Evolutionary conservation across 2,113 vertebrate species (phyloP), one percentile per base, ranked within the genome.

Genomic region (Probosciger aterrimus): DNA sequence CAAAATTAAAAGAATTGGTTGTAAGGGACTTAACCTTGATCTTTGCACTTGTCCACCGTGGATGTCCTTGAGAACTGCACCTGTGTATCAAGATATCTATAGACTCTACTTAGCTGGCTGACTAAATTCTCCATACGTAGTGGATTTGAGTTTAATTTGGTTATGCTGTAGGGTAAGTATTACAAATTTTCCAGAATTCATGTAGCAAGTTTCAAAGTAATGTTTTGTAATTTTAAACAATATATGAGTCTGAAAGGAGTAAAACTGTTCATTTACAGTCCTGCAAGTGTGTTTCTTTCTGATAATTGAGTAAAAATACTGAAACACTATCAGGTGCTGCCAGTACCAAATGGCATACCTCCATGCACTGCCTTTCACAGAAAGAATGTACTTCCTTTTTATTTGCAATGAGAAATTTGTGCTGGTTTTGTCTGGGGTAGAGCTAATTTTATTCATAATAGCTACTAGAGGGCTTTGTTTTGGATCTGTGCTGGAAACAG

Each of bases 171-270:
- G 49, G 53, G 37, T n/a, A 91, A 84, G 44, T 92, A 65, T 47
- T 43, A 30, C 11, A 65, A 30, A 53, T 78, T 86, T 92, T 82
- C 43, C 74, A 76, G 57, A 95, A 95, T 57, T 67, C 68, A 59
- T 82, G 11, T 63, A 82, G 52, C 59, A 50, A 75, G 16, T 70
- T 96, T 96, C 80, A 69, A 94, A 83, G 59, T 49, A 86, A 78
- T 79, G 71, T 92, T 87, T 88, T 93, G 35, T 77, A 70, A 91
- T 92, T 93, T 49, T 71, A 91, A 95, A 82, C 82, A 95, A 88
- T 64, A 73, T 47, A 35, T 62, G 63, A 95, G 31, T 89, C 86
- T 95, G 70, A 80, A 69, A 76, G 41, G 9, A 18, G 9, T 44
- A 7, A 70, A 73, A 15, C 17, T 84, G 43, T 82, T 92, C n/a